A percentile compares a stretch with the other conserved stretches of the same genome.
Conservation (phyloP, 2,888 invertebrate genomes). For the Diadromus collaris region DNA sequence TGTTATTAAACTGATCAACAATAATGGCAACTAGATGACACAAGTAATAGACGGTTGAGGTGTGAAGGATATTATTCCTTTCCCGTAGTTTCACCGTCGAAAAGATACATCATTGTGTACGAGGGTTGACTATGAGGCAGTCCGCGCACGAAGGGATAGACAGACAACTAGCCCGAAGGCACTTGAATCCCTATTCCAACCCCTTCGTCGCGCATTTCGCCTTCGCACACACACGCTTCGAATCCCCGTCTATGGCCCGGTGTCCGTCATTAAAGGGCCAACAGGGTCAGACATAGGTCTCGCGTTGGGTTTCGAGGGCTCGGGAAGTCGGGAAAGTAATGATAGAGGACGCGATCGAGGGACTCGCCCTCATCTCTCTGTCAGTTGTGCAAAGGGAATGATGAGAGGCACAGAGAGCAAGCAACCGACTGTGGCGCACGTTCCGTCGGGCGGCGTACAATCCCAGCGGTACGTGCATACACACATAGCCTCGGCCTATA, state of each 20-base stretch:
- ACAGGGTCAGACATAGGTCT: slow-evolving; percentile 33
- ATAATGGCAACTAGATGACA: neutral
- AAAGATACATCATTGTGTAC: neutral
- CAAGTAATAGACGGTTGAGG: slow-evolving; percentile 1
- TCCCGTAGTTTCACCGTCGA: neutral
- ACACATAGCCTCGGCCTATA: neutral
- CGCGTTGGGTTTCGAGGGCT: slow-evolving; percentile 38
- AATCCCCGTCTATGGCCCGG: slow-evolving; percentile 27
- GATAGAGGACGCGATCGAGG: slow-evolving; percentile 40
- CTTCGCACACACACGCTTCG: slow-evolving; percentile 30
- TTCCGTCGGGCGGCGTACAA: slow-evolving; percentile 26
- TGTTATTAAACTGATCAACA: neutral
- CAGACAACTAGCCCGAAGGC: slow-evolving; percentile 38
- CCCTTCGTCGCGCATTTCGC: slow-evolving; percentile 11
- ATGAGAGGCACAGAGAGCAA: slow-evolving; percentile 24
- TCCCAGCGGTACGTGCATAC: slow-evolving; percentile 2
- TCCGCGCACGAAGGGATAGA: slow-evolving; percentile 23
- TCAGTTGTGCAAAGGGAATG: slow-evolving; percentile 12
- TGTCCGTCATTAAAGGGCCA: slow-evolving; percentile 50
- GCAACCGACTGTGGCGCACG: slow-evolving; percentile 33
- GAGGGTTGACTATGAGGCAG: slow-evolving; percentile 17
- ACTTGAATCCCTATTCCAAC: slow-evolving; percentile 39
- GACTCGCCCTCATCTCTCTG: neutral
- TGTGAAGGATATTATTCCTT: slow-evolving; percentile 17
- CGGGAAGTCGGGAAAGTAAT: slow-evolving; percentile 50